Conservation (phyloP, 2,113 vertebrate species). For the Pardalotus punctatus region DNA sequence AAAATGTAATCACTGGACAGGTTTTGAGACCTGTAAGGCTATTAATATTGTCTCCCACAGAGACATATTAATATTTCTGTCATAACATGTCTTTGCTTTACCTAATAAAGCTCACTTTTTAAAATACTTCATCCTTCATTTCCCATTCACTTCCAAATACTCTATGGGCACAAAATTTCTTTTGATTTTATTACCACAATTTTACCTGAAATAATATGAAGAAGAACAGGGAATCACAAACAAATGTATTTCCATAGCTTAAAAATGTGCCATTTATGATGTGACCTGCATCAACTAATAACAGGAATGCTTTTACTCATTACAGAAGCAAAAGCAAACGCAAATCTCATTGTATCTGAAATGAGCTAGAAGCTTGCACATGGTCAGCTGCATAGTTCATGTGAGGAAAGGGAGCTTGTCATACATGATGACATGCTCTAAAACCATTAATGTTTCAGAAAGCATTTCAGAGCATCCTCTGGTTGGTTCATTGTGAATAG, state of each 20-base stretch:
- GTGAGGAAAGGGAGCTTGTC: background rate
- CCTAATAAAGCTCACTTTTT: background rate
- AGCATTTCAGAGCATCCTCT: slow-evolving; percentile 17
- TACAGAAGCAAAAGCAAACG: background rate
- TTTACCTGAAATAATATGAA: background rate
- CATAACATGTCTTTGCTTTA: background rate
- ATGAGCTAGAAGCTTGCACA: background rate
- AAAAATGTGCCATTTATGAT: background rate
- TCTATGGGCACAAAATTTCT: background rate
- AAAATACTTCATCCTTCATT: background rate
- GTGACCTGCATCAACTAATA: background rate
- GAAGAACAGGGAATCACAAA: background rate
- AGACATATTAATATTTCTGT: background rate
- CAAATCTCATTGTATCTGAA: background rate
- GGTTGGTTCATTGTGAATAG: background rate
- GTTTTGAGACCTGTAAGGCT: background rate
- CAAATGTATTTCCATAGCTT: background rate
- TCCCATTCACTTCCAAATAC: background rate
- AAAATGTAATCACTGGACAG: background rate
- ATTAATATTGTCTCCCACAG: background rate
- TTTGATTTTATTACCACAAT: background rate
- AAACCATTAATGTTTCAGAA: slow-evolving; percentile 51
- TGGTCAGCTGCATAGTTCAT: background rate
- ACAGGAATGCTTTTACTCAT: background rate
- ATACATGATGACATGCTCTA: slow-evolving; percentile 9